phyloP scores from a whole-genome alignment of 2,888 invertebrate species.

The Azorinus chamasolen region DNA sequence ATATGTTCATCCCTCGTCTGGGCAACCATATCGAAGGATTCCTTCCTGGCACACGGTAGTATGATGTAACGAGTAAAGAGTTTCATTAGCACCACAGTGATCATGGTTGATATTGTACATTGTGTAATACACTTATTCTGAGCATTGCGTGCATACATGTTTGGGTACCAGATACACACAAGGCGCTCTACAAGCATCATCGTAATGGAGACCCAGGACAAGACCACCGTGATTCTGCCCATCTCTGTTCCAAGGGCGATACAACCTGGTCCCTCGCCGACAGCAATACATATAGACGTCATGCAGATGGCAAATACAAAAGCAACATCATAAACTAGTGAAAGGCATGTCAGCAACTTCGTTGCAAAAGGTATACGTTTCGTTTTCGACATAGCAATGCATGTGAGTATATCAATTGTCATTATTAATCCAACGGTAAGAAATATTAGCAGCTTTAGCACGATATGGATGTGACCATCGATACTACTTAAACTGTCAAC shows the following conservation, averaged over 20 bases:
- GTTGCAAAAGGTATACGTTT: neutral
- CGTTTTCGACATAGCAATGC: neutral
- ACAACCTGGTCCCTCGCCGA: neutral
- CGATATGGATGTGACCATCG: too few species aligned
- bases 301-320: neutral
- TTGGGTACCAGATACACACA: neutral
- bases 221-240: neutral
- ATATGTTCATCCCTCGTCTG: neutral
- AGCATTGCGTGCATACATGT: neutral
- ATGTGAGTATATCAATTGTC: neutral
- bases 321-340: neutral
- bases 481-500: too few species aligned
- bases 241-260: neutral
- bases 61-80: neutral
- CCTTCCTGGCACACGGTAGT: neutral
- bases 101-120: neutral
- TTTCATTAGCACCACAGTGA: neutral
- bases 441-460: too few species aligned
- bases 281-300: neutral
- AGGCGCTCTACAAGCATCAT: neutral
- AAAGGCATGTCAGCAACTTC: neutral
- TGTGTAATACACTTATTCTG: neutral
- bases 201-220: neutral
- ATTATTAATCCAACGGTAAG: neutral
- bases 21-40: neutral